phyloP scores from a whole-genome alignment of 2,888 invertebrate species.

The Nomada ferruginata region DNA sequence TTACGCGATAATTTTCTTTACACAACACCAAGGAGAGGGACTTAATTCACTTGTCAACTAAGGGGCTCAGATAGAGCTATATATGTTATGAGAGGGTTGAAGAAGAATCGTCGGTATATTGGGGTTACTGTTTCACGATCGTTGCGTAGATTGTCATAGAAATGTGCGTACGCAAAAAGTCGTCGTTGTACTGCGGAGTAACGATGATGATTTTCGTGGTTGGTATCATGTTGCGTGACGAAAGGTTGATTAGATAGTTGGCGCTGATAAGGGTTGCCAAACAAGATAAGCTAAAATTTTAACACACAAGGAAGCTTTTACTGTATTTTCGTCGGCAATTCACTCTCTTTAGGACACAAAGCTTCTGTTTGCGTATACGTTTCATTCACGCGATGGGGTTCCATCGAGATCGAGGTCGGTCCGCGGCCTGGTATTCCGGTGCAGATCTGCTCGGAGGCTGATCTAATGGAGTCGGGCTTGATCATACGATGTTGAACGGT shows the following conservation, averaged over 20 bases:
- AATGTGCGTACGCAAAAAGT: too few relatives aligned
- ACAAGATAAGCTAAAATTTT: constrained; percentile 3
- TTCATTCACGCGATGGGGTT: constrained; percentile 40
- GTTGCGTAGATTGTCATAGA: neutral
- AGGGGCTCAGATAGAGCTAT: too few relatives aligned
- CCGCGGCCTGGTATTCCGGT: constrained; percentile 57
- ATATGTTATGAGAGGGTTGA: too few relatives aligned
- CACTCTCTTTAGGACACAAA: constrained; percentile 21
- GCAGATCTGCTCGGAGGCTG: constrained; percentile 31
- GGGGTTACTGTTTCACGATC: neutral
- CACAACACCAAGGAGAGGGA: too few relatives aligned
- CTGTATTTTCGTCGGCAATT: constrained; percentile 19
- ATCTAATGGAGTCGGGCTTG: constrained; percentile 13
- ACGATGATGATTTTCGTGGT: neutral
- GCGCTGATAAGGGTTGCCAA: constrained; percentile 2
- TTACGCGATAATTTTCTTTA: too few relatives aligned
- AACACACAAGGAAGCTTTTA: neutral
- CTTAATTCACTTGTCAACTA: too few relatives aligned
- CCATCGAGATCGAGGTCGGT: constrained; percentile 63
- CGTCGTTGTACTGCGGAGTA: neutral
- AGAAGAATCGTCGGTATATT: too few relatives aligned
- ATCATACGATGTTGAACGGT: constrained; percentile 23
- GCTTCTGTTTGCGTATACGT: neutral
- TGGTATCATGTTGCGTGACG: neutral
- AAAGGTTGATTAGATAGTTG: constrained; percentile 19